Conservation (phyloP, 2,113 vertebrate genomes). For the Addax nasomaculatus region DNA sequence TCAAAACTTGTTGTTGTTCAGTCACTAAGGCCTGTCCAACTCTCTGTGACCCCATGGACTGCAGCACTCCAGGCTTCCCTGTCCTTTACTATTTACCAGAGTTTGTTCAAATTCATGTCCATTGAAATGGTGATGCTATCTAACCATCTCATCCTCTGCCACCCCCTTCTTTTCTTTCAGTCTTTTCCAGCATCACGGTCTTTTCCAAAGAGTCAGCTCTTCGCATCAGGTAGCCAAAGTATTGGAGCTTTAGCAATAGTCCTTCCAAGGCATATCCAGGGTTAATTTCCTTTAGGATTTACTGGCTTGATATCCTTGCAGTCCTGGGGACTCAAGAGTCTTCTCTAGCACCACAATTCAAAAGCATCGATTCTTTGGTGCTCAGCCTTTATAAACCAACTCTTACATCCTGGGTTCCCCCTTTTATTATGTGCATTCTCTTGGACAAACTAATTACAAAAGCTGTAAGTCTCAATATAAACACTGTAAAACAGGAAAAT, state of each 20-base stretch:
- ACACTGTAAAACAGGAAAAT: conserved; percentile 11
- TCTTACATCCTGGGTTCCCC: background rate
- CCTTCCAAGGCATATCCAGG: background rate
- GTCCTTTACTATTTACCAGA: background rate
- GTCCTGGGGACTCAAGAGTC: background rate
- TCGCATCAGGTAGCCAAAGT: background rate
- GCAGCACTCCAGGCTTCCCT: background rate
- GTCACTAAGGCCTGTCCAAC: background rate
- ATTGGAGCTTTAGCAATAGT: background rate
- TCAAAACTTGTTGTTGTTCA: background rate
- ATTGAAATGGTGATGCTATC: background rate
- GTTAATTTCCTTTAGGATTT: background rate
- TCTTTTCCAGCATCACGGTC: background rate
- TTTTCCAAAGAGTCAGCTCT: background rate
- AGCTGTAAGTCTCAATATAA: background rate
- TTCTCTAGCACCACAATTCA: background rate
- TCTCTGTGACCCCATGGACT: background rate
- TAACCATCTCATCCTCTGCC: background rate
- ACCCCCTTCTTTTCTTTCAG: background rate
- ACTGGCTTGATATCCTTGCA: background rate
- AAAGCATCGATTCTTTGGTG: background rate
- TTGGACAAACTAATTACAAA: background rate
- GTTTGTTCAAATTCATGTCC: background rate
- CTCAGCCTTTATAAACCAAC: background rate
- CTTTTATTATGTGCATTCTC: background rate